Conservation (phyloP, 1,140 invertebrate genomes). For the Teleopsis dalmanni region DNA sequence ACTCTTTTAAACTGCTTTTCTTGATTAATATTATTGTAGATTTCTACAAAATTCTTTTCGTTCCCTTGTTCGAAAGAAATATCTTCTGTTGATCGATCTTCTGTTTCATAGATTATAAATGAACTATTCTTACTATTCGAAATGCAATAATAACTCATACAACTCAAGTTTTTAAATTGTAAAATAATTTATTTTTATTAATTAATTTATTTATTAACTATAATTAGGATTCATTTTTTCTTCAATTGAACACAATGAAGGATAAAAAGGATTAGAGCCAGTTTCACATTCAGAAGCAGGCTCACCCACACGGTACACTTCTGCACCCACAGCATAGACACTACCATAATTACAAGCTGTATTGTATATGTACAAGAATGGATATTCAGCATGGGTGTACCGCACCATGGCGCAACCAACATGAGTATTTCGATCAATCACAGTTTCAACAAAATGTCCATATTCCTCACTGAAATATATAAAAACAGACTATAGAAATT, state of each 20-base stretch:
- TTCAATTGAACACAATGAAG: constrained; percentile 25
- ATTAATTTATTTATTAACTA: too few species aligned
- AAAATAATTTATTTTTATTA: too few species aligned
- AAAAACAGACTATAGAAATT: neutral
- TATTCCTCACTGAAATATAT: constrained; percentile 26
- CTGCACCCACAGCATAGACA: constrained; percentile 30
- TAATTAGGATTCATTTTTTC: constrained; percentile 39
- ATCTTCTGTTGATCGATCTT: too few species aligned
- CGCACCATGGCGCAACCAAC: constrained; percentile 40
- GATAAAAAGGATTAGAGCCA: constrained; percentile 28
- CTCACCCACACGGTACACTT: constrained; percentile 29
- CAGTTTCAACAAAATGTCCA: constrained; percentile 37
- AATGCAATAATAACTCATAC: too few species aligned
- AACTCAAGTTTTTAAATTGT: too few species aligned
- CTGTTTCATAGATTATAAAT: too few species aligned
- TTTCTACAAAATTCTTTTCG: too few species aligned
- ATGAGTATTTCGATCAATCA: constrained; percentile 37
- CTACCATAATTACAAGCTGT: constrained; percentile 40
- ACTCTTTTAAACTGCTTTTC: too few species aligned
- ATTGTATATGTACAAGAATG: constrained; percentile 38
- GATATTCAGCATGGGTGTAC: constrained; percentile 33
- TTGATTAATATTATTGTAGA: too few species aligned
- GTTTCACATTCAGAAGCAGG: constrained; percentile 33
- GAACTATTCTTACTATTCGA: too few species aligned
- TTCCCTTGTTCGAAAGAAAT: too few species aligned